Conservation (phyloP, 2,888 invertebrate genomes). For the Agrochola litura region DNA sequence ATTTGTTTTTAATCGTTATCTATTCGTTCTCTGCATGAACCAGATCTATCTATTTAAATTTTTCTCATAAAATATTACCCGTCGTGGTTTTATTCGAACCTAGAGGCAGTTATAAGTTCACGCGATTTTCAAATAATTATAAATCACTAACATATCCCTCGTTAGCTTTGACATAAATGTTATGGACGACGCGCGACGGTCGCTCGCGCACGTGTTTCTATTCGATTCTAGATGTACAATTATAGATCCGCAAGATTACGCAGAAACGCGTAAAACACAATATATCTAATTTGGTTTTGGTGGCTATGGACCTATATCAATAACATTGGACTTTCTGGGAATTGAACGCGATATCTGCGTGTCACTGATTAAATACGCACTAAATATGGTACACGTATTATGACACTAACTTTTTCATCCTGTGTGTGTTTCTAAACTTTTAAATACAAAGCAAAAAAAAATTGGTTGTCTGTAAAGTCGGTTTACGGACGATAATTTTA, state of each 20-base stretch:
- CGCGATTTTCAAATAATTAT: constrained; percentile 49
- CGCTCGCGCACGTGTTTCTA: constrained; percentile 24
- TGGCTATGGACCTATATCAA: background rate
- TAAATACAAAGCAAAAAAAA: background rate
- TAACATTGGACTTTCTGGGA: background rate
- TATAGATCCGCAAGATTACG: constrained; percentile 5
- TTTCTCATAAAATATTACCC: background rate
- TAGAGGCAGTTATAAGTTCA: constrained; percentile 16
- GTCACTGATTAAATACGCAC: background rate
- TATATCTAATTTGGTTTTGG: background rate
- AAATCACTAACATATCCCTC: constrained; percentile 47
- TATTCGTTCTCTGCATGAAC: background rate
- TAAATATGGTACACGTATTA: no score
- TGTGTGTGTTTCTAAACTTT: background rate
- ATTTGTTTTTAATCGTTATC: background rate
- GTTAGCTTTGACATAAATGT: constrained; percentile 43
- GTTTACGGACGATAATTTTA: no score
- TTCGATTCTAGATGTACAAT: constrained; percentile 26
- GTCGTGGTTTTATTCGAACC: background rate
- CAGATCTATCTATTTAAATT: background rate
- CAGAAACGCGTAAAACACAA: background rate
- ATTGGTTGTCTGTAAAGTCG: no score
- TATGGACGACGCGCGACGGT: background rate
- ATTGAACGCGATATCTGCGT: background rate
- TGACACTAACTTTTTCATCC: background rate